Evolutionary conservation across 2,113 vertebrate genomes (phyloP).

Genomic region (Zootoca vivipara): DNA sequence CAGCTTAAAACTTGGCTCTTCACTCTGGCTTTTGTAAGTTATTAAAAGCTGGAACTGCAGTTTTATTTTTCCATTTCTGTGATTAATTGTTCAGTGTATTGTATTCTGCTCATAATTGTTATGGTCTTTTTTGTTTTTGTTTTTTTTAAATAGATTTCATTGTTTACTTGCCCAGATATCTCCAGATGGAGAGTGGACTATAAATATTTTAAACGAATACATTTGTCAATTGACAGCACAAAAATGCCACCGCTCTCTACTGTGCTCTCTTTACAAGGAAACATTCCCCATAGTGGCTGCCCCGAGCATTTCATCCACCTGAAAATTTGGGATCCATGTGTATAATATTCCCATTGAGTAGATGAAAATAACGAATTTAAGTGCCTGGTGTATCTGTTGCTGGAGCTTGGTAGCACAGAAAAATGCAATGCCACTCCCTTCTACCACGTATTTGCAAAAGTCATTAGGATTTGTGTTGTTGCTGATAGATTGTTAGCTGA

Average conservation of each 20-base stretch:
- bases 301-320: neutral
- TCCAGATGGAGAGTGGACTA: too few relatives aligned
- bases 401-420: neutral
- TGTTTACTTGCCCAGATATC: too few relatives aligned
- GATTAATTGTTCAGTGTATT: too few relatives aligned
- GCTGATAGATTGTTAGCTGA: neutral
- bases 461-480: conserved; percentile 10
- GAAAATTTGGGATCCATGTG: neutral
- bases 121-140: too few relatives aligned
- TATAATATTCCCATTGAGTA: neutral
- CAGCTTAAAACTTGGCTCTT: too few relatives aligned
- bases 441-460: neutral
- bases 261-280: neutral
- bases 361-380: neutral
- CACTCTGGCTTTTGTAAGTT: too few relatives aligned
- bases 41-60: too few relatives aligned
- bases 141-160: too few relatives aligned
- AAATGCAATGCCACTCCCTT: neutral
- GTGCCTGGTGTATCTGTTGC: neutral
- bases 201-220: neutral
- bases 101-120: too few relatives aligned
- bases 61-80: too few relatives aligned
- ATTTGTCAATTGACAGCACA: neutral
- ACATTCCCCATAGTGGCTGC: neutral
- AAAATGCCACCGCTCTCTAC: neutral